Conservation (phyloP, 1,140 invertebrate genomes). For the Zaprionus ornatus region DNA sequence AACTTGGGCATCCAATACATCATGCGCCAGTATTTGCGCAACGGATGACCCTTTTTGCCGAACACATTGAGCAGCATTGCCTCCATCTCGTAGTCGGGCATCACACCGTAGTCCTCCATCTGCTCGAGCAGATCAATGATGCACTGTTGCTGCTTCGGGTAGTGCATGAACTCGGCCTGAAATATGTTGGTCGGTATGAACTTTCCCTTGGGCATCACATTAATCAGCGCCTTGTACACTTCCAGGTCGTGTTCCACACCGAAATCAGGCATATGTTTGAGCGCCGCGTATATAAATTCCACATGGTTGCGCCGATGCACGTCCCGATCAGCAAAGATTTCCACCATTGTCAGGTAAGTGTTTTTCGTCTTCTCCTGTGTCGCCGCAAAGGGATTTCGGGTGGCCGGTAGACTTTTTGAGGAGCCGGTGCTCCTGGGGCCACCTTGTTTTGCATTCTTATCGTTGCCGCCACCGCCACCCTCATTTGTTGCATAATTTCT, state of each 20-base stretch:
- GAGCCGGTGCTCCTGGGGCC: constrained; percentile 10
- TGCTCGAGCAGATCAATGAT: constrained; percentile 90
- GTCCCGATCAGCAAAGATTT: constrained; percentile 88
- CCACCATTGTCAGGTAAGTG: constrained; percentile 90
- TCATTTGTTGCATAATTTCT: constrained; percentile 26
- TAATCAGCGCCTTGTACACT: constrained; percentile 94
- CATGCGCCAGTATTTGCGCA: constrained; percentile 95
- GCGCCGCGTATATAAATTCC: constrained; percentile 96
- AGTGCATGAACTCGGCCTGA: constrained; percentile 95
- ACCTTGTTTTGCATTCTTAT: constrained; percentile 19
- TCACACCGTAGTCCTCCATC: constrained; percentile 87
- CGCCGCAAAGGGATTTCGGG: constrained; percentile 67
- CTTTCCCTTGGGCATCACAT: constrained; percentile 96
- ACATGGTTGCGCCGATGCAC: constrained; percentile 91
- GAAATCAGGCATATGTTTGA: constrained; percentile 95
- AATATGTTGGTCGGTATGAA: constrained; percentile 92
- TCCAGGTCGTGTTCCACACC: constrained; percentile 95
- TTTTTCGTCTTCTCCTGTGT: constrained; percentile 88
- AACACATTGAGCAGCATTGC: constrained; percentile 93
- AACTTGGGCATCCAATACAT: constrained; percentile 99
- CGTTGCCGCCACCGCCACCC: constrained; percentile 14
- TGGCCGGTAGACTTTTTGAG: constrained; percentile 52
- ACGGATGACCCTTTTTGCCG: constrained; percentile 90
- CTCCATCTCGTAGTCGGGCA: constrained; percentile 95
- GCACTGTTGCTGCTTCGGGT: constrained; percentile 97